A percentile compares a stretch with the other conserved stretches of the same genome.
Evolutionary conservation across 1,140 invertebrate genomes (phyloP).

Genomic region (Condylostylus longicornis): DNA sequence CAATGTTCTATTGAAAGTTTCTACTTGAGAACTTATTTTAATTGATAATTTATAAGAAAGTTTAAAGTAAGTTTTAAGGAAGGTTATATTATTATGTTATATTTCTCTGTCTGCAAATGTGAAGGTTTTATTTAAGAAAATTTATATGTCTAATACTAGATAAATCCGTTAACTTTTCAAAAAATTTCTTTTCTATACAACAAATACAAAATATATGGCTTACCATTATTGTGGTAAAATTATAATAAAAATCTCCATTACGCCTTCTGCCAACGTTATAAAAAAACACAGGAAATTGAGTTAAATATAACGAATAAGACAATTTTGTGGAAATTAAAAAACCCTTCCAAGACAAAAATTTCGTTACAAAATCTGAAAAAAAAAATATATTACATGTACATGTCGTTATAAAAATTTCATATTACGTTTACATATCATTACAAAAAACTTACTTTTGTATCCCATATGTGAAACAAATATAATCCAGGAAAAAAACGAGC

Average conservation of each 20-base stretch:
- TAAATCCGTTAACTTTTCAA: too few relatives aligned
- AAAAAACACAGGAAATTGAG: slow-evolving; percentile 53
- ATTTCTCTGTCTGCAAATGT: too few relatives aligned
- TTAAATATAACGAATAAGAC: slow-evolving; percentile 49
- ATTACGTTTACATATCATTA: neutral
- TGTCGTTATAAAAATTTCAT: slow-evolving; percentile 1
- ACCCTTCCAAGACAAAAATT: slow-evolving; percentile 40
- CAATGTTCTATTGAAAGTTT: too few relatives aligned
- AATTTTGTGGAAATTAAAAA: slow-evolving; percentile 45
- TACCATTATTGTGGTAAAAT: slow-evolving; percentile 38
- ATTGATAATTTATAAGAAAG: too few relatives aligned
- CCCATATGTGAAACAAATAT: slow-evolving; percentile 45
- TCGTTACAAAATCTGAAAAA: slow-evolving; percentile 34
- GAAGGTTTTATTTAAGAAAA: too few relatives aligned
- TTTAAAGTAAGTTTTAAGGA: too few relatives aligned
- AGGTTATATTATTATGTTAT: too few relatives aligned
- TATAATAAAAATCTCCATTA: slow-evolving; percentile 39
- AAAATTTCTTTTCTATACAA: slow-evolving; percentile 1
- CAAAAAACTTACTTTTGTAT: slow-evolving; percentile 36
- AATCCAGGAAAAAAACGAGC: slow-evolving; percentile 48
- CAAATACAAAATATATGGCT: slow-evolving; percentile 11
- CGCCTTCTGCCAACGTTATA: slow-evolving; percentile 45
- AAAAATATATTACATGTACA: slow-evolving; percentile 1
- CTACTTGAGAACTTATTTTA: too few relatives aligned
- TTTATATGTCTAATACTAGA: too few relatives aligned